Conservation (phyloP, 2,888 invertebrate genomes). For the Plagiodera versicolora region DNA sequence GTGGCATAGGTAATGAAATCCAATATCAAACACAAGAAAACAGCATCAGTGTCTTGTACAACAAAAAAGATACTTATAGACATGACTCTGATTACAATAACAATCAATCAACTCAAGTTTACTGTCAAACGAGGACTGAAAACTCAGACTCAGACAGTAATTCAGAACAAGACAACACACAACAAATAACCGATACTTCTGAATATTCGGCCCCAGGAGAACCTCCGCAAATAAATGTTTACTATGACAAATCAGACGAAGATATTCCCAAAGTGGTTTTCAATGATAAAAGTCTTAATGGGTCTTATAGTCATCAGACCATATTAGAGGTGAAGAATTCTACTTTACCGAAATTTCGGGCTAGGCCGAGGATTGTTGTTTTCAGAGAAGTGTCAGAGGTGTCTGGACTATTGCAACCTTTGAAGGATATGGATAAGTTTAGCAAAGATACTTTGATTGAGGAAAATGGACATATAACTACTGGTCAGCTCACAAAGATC, state of each 20-base stretch:
- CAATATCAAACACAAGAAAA: constrained; percentile 4
- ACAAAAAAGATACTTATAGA: too few relatives aligned
- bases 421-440: constrained; percentile 27
- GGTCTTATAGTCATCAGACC: constrained; percentile 11
- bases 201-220: neutral
- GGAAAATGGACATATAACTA: neutral
- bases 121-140: constrained; percentile 8
- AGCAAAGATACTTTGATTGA: constrained; percentile 12
- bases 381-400: constrained; percentile 24
- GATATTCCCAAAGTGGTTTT: constrained; percentile 13
- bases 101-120: constrained; percentile 22
- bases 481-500: neutral
- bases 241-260: constrained; percentile 13
- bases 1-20: neutral
- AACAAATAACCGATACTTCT: constrained; percentile 3
- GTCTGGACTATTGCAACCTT: constrained; percentile 21
- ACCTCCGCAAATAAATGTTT: constrained; percentile 17
- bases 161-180: neutral
- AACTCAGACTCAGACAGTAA: constrained; percentile 3
- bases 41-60: constrained; percentile 3
- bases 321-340: constrained; percentile 7
- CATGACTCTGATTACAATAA: too few relatives aligned
- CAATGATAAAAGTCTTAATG: constrained; percentile 4
- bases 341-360: neutral
- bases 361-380: constrained; percentile 21